These are phyloP conservation scores for Tenthredo notha DNA, from an alignment of 2,888 invertebrate genomes.

Conservation along the genomic window DNA sequence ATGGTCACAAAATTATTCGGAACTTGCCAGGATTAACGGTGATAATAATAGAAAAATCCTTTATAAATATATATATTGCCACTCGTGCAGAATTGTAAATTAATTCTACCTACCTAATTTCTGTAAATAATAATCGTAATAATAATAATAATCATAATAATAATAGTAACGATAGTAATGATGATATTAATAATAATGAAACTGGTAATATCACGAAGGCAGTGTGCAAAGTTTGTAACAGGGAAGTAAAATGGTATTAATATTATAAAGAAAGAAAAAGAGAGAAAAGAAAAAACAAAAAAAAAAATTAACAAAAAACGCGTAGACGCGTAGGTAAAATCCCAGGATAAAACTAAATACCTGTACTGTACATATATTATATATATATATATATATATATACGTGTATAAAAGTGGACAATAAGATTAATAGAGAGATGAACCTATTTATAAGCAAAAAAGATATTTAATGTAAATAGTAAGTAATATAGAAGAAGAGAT, in stretches of 20 bases:
- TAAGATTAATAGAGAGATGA: slow-evolving; percentile 50
- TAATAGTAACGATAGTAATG: neutral
- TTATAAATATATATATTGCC: neutral
- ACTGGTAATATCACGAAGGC: slow-evolving; percentile 21
- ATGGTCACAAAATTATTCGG: neutral
- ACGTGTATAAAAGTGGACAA: slow-evolving; percentile 61
- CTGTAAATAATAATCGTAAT: neutral
- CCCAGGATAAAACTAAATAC: slow-evolving; percentile 8
- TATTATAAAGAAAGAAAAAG: neutral
- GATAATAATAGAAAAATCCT: neutral
- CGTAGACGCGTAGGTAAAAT: slow-evolving; percentile 39
- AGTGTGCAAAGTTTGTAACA: neutral
- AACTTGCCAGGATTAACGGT: slow-evolving; percentile 41
- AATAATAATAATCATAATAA: neutral
- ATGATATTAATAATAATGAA: neutral
- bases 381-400: slow-evolving; percentile 50
- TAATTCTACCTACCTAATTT: neutral
- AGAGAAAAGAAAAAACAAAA: no score
- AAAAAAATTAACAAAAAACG: neutral
- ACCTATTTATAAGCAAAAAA: slow-evolving; percentile 57
- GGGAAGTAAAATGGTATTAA: slow-evolving; percentile 9
- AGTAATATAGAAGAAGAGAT: slow-evolving; percentile 59
- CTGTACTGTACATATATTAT: neutral
- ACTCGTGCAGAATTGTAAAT: neutral
- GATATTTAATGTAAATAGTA: slow-evolving; percentile 73